Evolutionary conservation across 2,113 vertebrate species (phyloP).

Genomic region (Melanocharis versteri): DNA sequence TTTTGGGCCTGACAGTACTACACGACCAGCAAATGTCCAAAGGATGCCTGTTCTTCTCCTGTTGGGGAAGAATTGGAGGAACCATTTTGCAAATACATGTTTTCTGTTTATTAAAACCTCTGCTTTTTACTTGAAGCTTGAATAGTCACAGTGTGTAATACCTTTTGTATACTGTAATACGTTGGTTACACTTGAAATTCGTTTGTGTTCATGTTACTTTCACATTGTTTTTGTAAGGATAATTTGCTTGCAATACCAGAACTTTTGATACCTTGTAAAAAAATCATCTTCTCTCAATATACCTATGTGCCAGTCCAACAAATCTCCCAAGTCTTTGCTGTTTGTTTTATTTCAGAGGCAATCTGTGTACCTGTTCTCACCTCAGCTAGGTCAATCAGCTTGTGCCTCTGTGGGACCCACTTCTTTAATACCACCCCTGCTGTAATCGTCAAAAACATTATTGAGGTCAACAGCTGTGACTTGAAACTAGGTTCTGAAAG

Average conservation of each 20-base stretch:
- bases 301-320: neutral
- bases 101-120: neutral
- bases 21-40: neutral
- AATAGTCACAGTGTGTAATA: neutral
- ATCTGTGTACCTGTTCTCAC: neutral
- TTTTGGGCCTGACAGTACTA: neutral
- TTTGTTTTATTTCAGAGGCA: neutral
- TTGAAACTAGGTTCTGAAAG: neutral
- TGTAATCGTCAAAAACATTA: neutral
- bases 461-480: neutral
- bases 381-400: neutral
- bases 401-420: neutral
- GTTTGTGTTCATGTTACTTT: neutral
- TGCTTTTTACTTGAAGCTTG: neutral
- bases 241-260: neutral
- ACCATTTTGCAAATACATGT: neutral
- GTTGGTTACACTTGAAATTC: neutral
- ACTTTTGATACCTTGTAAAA: neutral
- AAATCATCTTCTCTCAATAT: neutral
- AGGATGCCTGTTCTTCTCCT: no score
- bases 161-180: neutral
- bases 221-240: neutral
- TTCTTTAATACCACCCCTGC: neutral
- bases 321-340: neutral
- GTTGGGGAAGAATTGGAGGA: neutral